Evolutionary conservation across 2,797 vertebrate species (phyloP).

Genomic region (Malacoraja senta): DNA sequence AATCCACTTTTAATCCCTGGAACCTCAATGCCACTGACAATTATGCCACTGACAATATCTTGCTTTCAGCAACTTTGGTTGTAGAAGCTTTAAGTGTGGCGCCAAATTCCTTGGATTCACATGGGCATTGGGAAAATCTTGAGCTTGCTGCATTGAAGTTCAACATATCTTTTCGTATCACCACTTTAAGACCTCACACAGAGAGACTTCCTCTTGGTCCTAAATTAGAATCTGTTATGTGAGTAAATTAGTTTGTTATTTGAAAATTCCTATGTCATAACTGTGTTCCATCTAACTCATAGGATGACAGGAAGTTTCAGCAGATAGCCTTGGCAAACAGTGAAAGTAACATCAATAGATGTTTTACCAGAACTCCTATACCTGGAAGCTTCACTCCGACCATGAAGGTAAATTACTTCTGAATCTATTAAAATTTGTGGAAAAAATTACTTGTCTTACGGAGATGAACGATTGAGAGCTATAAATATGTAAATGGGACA

Average conservation of each 20-base stretch:
- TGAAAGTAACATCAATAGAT: slow-evolving; percentile 68
- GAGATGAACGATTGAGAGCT: not conserved
- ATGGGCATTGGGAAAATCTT: not conserved
- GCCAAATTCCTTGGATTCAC: not conserved
- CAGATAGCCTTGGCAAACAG: slow-evolving; percentile 61
- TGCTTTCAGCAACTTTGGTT: not conserved
- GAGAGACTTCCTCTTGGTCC: not conserved
- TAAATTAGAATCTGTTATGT: not conserved
- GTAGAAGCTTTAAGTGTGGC: not conserved
- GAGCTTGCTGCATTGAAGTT: not conserved
- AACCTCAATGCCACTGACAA: not conserved
- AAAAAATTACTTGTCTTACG: not conserved
- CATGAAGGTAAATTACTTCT: slow-evolving; percentile 69
- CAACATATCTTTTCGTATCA: not conserved
- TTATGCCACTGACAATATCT: not conserved
- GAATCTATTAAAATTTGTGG: not conserved
- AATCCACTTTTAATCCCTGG: not conserved
- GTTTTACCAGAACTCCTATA: slow-evolving; percentile 73
- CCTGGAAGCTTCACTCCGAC: slow-evolving; percentile 71
- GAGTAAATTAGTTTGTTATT: not conserved
- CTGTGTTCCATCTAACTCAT: slow-evolving; percentile 46
- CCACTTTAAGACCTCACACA: not conserved
- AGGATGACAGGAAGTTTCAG: slow-evolving; percentile 83
- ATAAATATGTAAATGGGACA: not conserved
- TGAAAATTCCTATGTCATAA: not conserved